phyloP scores from a whole-genome alignment of 2,888 invertebrate species.

The Dorcus hopei region DNA sequence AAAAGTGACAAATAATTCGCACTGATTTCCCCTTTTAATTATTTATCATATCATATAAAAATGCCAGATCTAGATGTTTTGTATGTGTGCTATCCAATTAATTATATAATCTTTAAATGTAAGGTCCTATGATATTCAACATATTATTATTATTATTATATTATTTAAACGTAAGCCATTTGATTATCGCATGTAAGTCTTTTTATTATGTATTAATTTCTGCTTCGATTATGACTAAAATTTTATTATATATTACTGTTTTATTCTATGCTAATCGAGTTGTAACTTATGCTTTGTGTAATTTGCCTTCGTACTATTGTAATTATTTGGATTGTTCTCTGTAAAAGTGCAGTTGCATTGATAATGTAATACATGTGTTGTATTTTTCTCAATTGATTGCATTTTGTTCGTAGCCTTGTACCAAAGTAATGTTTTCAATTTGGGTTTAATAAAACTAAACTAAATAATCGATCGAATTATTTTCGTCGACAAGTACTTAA shows the following conservation, averaged over 20 bases:
- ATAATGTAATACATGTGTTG: not conserved
- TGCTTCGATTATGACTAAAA: constrained; percentile 10
- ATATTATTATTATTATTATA: constrained; percentile 6
- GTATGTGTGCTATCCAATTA: constrained; percentile 18
- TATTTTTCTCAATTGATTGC: not conserved
- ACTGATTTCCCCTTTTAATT: not conserved
- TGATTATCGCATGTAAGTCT: constrained; percentile 3
- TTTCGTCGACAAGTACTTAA: no score
- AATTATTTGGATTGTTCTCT: constrained; percentile 14
- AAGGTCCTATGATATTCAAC: constrained; percentile 14
- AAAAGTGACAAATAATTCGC: constrained; percentile 8
- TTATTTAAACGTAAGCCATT: constrained; percentile 1
- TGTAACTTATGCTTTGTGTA: constrained; percentile 14
- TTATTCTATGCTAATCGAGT: constrained; percentile 5
- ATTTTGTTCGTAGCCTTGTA: constrained; percentile 20
- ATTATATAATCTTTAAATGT: constrained; percentile 16
- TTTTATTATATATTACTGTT: constrained; percentile 5
- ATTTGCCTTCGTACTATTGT: constrained; percentile 4
- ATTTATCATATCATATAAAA: constrained; percentile 5
- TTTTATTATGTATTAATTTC: constrained; percentile 9
- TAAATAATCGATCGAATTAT: no score
- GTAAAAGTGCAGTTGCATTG: constrained; percentile 12
- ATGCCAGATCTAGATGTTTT: constrained; percentile 20
- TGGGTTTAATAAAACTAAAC: constrained; percentile 18
- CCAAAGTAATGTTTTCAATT: constrained; percentile 21